A percentile compares a stretch with the other conserved stretches of the same genome.
These are phyloP conservation scores for Hippopotamus amphibius DNA, from an alignment of 2,113 vertebrate species.

Conservation along the genomic window DNA sequence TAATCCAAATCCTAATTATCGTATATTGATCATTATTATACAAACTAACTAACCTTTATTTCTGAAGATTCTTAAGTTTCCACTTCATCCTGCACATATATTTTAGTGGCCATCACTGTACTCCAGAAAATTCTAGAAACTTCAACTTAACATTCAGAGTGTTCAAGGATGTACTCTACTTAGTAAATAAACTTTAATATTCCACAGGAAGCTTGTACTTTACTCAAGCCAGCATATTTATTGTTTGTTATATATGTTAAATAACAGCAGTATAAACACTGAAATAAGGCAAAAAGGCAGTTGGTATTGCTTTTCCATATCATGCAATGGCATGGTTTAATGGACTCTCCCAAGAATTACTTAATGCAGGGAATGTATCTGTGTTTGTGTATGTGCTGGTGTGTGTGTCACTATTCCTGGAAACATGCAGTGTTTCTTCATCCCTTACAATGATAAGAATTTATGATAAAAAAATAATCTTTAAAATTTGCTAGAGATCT, in stretches of 20 bases:
- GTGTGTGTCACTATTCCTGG: neutral
- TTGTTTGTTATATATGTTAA: neutral
- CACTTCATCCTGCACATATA: neutral
- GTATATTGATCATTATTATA: neutral
- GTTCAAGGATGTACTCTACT: neutral
- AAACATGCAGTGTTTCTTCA: neutral
- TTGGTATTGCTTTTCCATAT: neutral
- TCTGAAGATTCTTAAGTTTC: neutral
- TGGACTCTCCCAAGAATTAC: neutral
- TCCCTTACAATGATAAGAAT: neutral
- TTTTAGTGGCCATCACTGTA: neutral
- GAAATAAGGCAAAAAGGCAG: neutral
- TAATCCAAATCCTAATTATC: neutral
- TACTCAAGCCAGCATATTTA: neutral
- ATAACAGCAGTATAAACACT: neutral
- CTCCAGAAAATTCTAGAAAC: neutral
- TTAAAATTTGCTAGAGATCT: neutral
- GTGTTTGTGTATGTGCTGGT: neutral
- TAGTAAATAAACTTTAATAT: neutral
- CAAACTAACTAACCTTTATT: neutral
- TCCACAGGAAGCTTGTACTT: neutral
- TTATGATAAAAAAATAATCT: neutral
- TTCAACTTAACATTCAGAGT: neutral
- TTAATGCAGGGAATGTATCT: neutral
- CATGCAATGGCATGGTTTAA: neutral